phyloP scores from a whole-genome alignment of 2,888 invertebrate species.

The Brachypalpus laphriformis region DNA sequence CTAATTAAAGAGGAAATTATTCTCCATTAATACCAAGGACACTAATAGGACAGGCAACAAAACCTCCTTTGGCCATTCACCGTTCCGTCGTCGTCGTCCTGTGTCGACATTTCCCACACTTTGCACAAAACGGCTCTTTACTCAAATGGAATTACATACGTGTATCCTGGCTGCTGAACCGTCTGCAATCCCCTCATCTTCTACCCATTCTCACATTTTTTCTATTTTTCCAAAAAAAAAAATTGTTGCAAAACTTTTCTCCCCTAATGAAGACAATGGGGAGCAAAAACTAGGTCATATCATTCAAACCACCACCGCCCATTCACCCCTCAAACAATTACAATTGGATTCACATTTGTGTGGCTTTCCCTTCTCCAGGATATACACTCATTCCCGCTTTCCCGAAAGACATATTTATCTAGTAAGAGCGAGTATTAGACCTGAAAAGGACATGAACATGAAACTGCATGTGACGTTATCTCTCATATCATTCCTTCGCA shows the following conservation, averaged over 20 bases:
- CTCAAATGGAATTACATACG: slow-evolving; percentile 45
- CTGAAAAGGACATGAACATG: slow-evolving; percentile 46
- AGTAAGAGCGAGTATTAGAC: slow-evolving; percentile 45
- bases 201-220: neutral
- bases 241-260: slow-evolving; percentile 52
- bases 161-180: neutral
- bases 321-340: slow-evolving; percentile 10
- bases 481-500: slow-evolving; percentile 59
- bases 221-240: slow-evolving; percentile 3
- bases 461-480: slow-evolving; percentile 67
- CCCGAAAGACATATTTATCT: slow-evolving; percentile 25
- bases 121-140: slow-evolving; percentile 13
- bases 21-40: slow-evolving; percentile 50
- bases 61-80: slow-evolving; percentile 58
- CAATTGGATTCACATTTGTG: slow-evolving; percentile 61
- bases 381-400: slow-evolving; percentile 36
- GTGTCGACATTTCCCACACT: slow-evolving; percentile 38
- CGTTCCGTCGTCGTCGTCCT: slow-evolving; percentile 10
- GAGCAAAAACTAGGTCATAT: slow-evolving; percentile 57
- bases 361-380: slow-evolving; percentile 47
- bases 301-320: neutral
- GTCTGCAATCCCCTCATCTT: slow-evolving; percentile 20
- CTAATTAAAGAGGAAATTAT: slow-evolving; percentile 60
- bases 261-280: slow-evolving; percentile 46
- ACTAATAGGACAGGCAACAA: slow-evolving; percentile 57